Evolutionary conservation across 2,113 vertebrate genomes (phyloP), one percentile per base, ranked within the genome.

Genomic region (Anhinga rufa): DNA sequence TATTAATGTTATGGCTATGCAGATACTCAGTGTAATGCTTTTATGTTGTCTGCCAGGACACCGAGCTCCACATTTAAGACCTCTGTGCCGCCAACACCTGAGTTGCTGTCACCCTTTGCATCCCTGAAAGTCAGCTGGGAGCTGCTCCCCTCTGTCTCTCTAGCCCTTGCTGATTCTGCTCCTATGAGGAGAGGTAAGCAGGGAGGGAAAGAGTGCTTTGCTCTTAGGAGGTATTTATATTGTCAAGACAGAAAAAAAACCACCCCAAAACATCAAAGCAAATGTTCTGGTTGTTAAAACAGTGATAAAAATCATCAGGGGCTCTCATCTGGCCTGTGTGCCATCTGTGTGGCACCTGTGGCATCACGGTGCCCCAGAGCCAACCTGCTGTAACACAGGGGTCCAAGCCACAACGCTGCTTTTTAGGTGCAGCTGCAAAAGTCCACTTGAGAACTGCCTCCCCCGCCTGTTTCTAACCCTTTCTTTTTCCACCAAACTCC

Each of bases 381-480:
- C 72, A 62, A 26, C 7, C 36, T 34, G 14, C 28, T 3, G 0
- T 12, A 29, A 54, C 28, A 17, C 51, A 57, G 10, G 4, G 14
- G 6, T 32, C 60, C 2, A 4, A 62, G 21, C 10, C 4, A 4
- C 0, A 0, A 8, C 75, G 62, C 61, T 57, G 48, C n/a, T 17
- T 82, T 82, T 76, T 5, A 42, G 20, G n/a, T 78, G 22, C 36
- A 68, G 6, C 31, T 54, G 8, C 40, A 14, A 5, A 84, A 87
- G 13, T 15, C 48, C 40, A 34, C 21, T 26, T 14, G 36, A 71
- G 31, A 78, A 32, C 26, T 28, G 14, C 24, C 44, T 79, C 29
- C 34, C 14, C 16, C 17, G 1, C 14, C 60, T 29, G 6, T 36
- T 65, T 44, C 40, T 36, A 76, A 72, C 8, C 13, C 36, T 61